phyloP scores from a whole-genome alignment of 2,797 vertebrate species.

The Enteromius viviparus region DNA sequence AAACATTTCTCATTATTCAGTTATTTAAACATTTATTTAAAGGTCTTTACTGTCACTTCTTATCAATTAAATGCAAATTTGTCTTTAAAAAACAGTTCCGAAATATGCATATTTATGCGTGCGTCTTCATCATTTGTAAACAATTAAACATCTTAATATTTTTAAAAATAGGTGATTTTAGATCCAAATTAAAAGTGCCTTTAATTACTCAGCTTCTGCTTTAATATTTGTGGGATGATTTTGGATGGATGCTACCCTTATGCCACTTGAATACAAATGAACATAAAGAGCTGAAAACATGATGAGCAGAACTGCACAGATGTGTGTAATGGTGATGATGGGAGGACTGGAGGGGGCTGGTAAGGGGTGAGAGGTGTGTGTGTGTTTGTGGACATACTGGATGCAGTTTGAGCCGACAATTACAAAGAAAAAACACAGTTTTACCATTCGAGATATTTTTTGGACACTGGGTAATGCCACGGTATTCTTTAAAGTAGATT shows the following conservation, averaged over 20 bases:
- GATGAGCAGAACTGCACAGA: background rate
- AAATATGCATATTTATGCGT: background rate
- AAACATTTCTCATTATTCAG: background rate
- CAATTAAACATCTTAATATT: background rate
- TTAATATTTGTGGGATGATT: background rate
- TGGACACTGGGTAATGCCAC: background rate
- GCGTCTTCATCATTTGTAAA: background rate
- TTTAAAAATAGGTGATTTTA: background rate
- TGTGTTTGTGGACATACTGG: background rate
- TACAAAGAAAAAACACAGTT: background rate
- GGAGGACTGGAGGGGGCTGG: background rate
- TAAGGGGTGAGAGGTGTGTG: background rate
- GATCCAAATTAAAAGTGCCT: background rate
- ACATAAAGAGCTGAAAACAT: background rate
- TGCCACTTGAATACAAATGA: background rate
- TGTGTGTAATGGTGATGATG: slow-evolving; percentile 2
- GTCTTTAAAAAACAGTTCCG: background rate
- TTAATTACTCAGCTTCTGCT: slow-evolving; percentile 4
- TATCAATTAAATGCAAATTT: background rate
- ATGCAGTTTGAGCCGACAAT: background rate
- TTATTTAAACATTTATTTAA: background rate
- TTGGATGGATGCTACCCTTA: background rate
- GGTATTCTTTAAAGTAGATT: slow-evolving; percentile 2
- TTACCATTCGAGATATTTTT: background rate
- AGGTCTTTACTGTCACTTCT: background rate